phyloP scores from a whole-genome alignment of 2,797 vertebrate genomes.

The Zenarchopterus dispar region DNA sequence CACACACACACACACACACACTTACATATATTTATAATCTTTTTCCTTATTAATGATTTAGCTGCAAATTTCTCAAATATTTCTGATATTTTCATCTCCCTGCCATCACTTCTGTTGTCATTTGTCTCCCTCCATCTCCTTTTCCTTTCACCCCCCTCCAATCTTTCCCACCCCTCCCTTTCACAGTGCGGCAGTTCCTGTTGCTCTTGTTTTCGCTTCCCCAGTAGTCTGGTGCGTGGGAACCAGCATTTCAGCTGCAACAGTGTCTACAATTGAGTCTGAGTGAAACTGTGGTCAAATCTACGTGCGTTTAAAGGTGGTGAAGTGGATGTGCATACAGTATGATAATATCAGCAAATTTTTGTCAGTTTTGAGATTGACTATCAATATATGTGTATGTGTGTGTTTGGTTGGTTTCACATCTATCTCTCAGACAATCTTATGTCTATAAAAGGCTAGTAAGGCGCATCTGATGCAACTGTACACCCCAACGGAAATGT shows the following conservation, averaged over 20 bases:
- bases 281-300: constrained; percentile 26
- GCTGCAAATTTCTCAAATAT: constrained; percentile 22
- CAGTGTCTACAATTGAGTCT: constrained; percentile 50
- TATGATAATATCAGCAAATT: constrained; percentile 15
- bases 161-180: constrained; percentile 62
- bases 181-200: constrained; percentile 79
- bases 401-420: constrained; percentile 24
- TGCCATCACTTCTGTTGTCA: constrained; percentile 62
- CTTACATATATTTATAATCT: constrained; percentile 8
- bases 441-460: constrained; percentile 62
- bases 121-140: constrained; percentile 10
- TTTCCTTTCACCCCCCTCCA: constrained; percentile 43
- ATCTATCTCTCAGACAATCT: constrained; percentile 55
- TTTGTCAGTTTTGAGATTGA: constrained; percentile 27
- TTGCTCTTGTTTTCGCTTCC: constrained; percentile 84
- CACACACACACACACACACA: too few relatives aligned
- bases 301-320: constrained; percentile 33
- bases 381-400: constrained; percentile 8
- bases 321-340: constrained; percentile 22
- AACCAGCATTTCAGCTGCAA: constrained; percentile 71
- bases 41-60: not conserved
- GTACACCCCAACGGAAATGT: constrained; percentile 40
- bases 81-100: constrained; percentile 44
- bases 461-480: constrained; percentile 46
- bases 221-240: constrained; percentile 77